Evolutionary conservation across 2,888 invertebrate species (phyloP).

Genomic region (Iselma pallidipennis): DNA sequence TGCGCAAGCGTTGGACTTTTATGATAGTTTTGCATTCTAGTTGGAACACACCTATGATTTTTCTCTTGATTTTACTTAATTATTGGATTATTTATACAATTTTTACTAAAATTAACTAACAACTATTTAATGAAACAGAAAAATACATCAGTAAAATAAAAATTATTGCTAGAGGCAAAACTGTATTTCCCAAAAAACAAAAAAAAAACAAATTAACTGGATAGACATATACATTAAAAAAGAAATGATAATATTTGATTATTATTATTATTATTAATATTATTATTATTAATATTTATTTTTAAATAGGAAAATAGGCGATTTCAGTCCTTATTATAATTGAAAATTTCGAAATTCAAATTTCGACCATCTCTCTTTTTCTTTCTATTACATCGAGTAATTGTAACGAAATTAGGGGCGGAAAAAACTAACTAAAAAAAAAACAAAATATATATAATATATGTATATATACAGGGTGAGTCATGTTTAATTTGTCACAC

Average conservation of each 20-base stretch:
- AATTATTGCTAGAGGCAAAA: constrained; percentile 22
- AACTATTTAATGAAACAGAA: constrained; percentile 20
- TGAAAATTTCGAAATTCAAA: constrained; percentile 15
- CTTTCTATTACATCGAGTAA: too few species aligned
- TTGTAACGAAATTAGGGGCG: too few species aligned
- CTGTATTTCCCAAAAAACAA: constrained; percentile 1
- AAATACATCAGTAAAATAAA: constrained; percentile 10
- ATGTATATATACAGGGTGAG: too few species aligned
- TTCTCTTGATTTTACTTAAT: too few species aligned
- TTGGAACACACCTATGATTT: too few species aligned
- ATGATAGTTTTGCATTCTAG: too few species aligned
- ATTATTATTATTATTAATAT: constrained; percentile 7
- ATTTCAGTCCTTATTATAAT: constrained; percentile 17
- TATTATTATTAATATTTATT: constrained; percentile 8
- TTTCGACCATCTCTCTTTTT: too few species aligned
- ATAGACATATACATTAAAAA: constrained; percentile 11
- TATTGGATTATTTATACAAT: constrained; percentile 19
- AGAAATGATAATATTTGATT: too few species aligned
- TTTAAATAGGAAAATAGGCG: constrained; percentile 9
- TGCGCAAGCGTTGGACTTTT: too few species aligned
- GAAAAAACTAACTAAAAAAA: too few species aligned
- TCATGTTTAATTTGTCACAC: too few species aligned
- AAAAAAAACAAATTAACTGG: constrained; percentile 6
- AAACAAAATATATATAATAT: too few species aligned
- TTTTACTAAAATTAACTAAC: constrained; percentile 20